phyloP scores from a whole-genome alignment of 2,888 invertebrate genomes.

The Protodeltote pygarga region DNA sequence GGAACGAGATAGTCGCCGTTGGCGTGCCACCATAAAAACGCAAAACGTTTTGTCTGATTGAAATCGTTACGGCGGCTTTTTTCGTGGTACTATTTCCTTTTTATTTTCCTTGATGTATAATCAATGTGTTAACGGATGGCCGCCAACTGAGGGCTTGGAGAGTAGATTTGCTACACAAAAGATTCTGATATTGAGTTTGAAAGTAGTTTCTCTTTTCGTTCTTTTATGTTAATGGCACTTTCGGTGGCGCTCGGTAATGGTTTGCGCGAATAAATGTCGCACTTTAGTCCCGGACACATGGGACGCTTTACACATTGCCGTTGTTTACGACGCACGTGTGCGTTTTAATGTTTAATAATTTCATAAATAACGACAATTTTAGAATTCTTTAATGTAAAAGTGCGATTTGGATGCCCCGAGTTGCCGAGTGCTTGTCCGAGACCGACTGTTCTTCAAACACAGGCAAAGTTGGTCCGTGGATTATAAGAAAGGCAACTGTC shows the following conservation, averaged over 20 bases:
- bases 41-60: constrained; percentile 87
- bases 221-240: constrained; percentile 84
- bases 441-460: no score
- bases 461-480: no score
- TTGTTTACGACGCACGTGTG: constrained; percentile 60
- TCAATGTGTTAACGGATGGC: constrained; percentile 86
- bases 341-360: constrained; percentile 55
- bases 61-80: constrained; percentile 82
- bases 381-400: constrained; percentile 26
- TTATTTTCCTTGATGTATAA: constrained; percentile 86
- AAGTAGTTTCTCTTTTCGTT: constrained; percentile 83
- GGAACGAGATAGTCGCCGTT: constrained; percentile 85
- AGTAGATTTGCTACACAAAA: constrained; percentile 86
- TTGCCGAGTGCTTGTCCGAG: no score
- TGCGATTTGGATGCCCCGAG: constrained; percentile 6
- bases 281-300: constrained; percentile 66
- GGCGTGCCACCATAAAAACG: constrained; percentile 84
- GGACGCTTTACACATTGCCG: constrained; percentile 57
- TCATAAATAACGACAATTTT: constrained; percentile 48
- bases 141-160: constrained; percentile 74
- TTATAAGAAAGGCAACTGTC: no score
- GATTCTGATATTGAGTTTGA: constrained; percentile 85
- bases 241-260: constrained; percentile 78
- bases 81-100: constrained; percentile 81
- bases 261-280: constrained; percentile 77